Base-by-base conservation (phyloP, 2,888 invertebrate genomes). In the Hipparchia sbordonii region DNA sequence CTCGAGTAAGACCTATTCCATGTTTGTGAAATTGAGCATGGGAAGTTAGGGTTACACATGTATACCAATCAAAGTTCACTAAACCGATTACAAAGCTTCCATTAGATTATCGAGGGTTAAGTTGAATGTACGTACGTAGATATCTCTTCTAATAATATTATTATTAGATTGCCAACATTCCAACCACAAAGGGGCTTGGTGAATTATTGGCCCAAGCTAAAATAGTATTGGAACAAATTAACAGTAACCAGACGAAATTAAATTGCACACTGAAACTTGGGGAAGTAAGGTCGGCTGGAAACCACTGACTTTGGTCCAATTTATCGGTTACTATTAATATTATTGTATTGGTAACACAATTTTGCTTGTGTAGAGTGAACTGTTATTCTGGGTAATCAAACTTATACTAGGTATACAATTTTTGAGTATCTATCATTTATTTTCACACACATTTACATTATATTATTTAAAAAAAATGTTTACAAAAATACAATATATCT, bases 301-400 rank as follows among this genome's bases (percentile, higher is more conserved):
- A 79, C 84, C 85, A 79, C 83, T 82, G 86, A 84, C 84, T 87
- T 85, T 85, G 84, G 51, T 33, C 13, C 78, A 87, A 85, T 87
- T 86, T 85, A 65, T 13, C 13, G 39, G 39, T 39, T 46, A 8
- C 8, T 13, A 59, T 4, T 54, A 8, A 60, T 60, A 33, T 57
- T 23, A 23, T 12, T 33, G 61, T 65, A 86, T 85, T 85, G 86
- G 87, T 83, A 85, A 80, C 85, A 82, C 87, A 85, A 84, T 84
- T 23, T 85, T 84, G 81, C 79, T 65, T 39, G 59, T 33, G 59
- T 9, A 12, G 23, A 52, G 52, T 12, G 12, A 10, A 39, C 61
- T 12, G 45, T 62, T 46, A 62, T 62, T 62, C 10, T 62, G 59
- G 4, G 7, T 33, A 59, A 13, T 39, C 59, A 13, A 33, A 33